phyloP scores from a whole-genome alignment of 1,140 invertebrate species.

The Drosophila tani region DNA sequence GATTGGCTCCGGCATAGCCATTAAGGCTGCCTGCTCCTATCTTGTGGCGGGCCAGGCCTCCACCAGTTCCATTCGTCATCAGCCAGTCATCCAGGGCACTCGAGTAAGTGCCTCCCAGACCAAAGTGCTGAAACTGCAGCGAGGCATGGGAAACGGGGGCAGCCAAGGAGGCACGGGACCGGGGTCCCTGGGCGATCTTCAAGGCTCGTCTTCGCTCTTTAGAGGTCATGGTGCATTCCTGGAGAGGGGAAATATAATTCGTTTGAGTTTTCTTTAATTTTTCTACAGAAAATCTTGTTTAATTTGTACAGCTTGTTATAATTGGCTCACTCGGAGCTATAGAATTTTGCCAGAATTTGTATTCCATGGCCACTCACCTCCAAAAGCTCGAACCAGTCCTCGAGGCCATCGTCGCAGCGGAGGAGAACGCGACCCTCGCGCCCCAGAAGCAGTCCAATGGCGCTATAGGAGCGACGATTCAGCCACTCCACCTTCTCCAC shows the following conservation, averaged over 20 bases:
- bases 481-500: constrained; percentile 89
- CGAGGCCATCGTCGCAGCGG: constrained; percentile 86
- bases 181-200: constrained; percentile 85
- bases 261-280: not conserved
- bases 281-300: too few species aligned
- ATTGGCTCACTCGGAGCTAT: not conserved
- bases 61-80: constrained; percentile 76
- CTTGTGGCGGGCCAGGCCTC: constrained; percentile 69
- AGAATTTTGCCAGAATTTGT: not conserved
- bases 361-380: constrained; percentile 70
- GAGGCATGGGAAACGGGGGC: constrained; percentile 83
- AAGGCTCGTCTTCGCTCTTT: constrained; percentile 87
- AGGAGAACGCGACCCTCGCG: constrained; percentile 87
- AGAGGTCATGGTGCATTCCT: constrained; percentile 87
- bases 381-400: constrained; percentile 88
- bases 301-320: not conserved
- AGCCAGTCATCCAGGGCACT: constrained; percentile 86
- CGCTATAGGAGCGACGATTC: constrained; percentile 87
- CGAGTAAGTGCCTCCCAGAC: constrained; percentile 79
- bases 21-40: constrained; percentile 81
- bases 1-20: constrained; percentile 77
- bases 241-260: not conserved
- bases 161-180: constrained; percentile 80
- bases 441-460: constrained; percentile 86
- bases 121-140: constrained; percentile 79